A percentile compares a stretch with the other conserved stretches of the same genome.
phyloP scores from a whole-genome alignment of 2,888 invertebrate species.

The Sinelater perroti region DNA sequence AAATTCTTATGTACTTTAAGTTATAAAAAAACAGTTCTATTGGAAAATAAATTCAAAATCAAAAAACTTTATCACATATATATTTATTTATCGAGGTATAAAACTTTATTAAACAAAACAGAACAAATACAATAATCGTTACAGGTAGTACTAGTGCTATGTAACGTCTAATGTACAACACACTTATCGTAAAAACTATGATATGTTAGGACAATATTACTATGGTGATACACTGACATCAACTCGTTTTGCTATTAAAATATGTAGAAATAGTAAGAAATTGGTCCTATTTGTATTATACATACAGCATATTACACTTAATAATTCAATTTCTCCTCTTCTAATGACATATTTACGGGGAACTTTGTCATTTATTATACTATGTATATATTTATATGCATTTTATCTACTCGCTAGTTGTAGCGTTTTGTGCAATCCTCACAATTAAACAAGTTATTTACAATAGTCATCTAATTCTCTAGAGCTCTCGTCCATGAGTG shows the following conservation, averaged over 20 bases:
- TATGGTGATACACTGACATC: slow-evolving; percentile 23
- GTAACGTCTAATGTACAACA: slow-evolving; percentile 27
- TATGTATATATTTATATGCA: neutral
- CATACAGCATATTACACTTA: slow-evolving; percentile 30
- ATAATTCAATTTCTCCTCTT: neutral
- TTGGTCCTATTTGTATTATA: slow-evolving; percentile 58
- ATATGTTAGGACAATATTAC: slow-evolving; percentile 32
- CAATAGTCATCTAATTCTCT: slow-evolving; percentile 13
- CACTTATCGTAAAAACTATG: slow-evolving; percentile 31
- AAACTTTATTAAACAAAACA: slow-evolving; percentile 26
- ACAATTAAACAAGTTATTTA: slow-evolving; percentile 3
- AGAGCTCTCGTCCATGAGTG: slow-evolving; percentile 11
- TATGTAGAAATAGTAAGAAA: slow-evolving; percentile 58
- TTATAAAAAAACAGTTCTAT: neutral
- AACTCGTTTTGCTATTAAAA: slow-evolving; percentile 26
- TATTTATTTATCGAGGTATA: slow-evolving; percentile 21
- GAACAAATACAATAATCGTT: slow-evolving; percentile 22
- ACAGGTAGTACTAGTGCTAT: slow-evolving; percentile 20
- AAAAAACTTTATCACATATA: slow-evolving; percentile 5
- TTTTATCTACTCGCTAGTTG: neutral
- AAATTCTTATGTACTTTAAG: too few species aligned
- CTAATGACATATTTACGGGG: neutral
- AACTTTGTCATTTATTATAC: neutral
- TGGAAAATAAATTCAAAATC: neutral
- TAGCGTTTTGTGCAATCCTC: slow-evolving; percentile 6